A percentile compares a stretch with the other conserved stretches of the same genome.
Evolutionary conservation across 2,797 vertebrate genomes (phyloP).

Genomic region (Pipistrellus kuhlii): DNA sequence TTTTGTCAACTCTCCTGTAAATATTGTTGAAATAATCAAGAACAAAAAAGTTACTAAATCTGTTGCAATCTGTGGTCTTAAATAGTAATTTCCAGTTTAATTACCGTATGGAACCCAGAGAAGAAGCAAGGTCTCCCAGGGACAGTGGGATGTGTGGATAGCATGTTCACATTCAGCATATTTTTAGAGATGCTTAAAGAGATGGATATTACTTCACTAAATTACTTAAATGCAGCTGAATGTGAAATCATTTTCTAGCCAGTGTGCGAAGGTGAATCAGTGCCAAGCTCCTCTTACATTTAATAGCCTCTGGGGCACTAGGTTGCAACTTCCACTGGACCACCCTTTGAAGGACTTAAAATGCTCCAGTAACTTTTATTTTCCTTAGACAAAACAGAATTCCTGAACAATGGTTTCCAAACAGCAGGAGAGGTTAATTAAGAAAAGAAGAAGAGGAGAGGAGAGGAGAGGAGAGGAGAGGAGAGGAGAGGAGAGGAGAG

Average conservation of each 20-base stretch:
- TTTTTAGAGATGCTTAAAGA: slow-evolving; percentile 17
- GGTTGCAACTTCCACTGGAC: slow-evolving; percentile 56
- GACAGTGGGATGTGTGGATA: not conserved
- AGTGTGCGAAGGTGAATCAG: slow-evolving; percentile 77
- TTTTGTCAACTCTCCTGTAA: not conserved
- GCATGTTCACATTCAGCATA: not conserved
- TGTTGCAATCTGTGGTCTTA: not conserved
- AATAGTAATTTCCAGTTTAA: slow-evolving; percentile 28
- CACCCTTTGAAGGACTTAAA: slow-evolving; percentile 64
- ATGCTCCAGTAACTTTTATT: slow-evolving; percentile 64
- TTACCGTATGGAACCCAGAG: not conserved
- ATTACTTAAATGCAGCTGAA: slow-evolving; percentile 80
- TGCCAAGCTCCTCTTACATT: slow-evolving; percentile 66
- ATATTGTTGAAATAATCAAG: slow-evolving; percentile 13
- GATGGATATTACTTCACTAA: slow-evolving; percentile 60
- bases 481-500: no score
- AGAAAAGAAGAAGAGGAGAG: no score
- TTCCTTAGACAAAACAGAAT: slow-evolving; percentile 65
- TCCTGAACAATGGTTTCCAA: slow-evolving; percentile 70
- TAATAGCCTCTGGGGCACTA: slow-evolving; percentile 80
- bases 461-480: no score
- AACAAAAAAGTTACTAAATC: not conserved
- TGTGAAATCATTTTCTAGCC: slow-evolving; percentile 71
- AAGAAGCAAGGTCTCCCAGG: not conserved
- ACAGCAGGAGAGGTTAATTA: slow-evolving; percentile 74